Base-by-base conservation (phyloP, 2,888 invertebrate species). In the Parascotia fuliginaria region DNA sequence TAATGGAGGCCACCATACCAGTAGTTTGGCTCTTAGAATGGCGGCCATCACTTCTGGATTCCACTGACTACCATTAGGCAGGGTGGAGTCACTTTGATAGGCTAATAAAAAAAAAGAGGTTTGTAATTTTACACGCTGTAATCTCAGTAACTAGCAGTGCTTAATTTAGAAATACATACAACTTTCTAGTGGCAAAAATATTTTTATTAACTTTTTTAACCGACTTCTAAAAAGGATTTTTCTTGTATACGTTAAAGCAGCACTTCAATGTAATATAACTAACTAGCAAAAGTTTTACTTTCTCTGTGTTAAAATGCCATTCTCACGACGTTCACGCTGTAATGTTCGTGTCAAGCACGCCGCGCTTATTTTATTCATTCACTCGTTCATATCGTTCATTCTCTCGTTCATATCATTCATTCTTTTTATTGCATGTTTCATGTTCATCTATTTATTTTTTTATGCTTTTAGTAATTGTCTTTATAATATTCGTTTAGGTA, bases 301-400 rank as follows among this genome's bases (percentile, higher is more conserved):
- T 88, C 87, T 88, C 87, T 87, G 85, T 77, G 64, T 59, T 76
- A 56, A 64, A 81, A 83, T 81, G 82, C 77, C 81, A 82, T 81
- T 83, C 79, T 78, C 77, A 60, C 39, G 33, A 24, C 13, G 50
- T 79, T 78, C 77, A 62, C 50, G 41, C 44, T 43, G 42, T 37
- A 65, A 71, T 68, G 73, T 75, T 73, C 65, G 70, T 65, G 58
- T 57, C 47, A 39, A 42, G 39, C 29, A 54, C 64, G 69, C 65
- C 64, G 60, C 63, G 75, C 73, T 65, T 68, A 51, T 32, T 12
- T 47, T 28, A 7, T 12, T 24, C 32, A 12, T 24, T 40, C 46
- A 46, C 60, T 55, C 59, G 60, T 62, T 58, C 62, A 67, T 68
- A 12, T 70, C 48, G 63, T 63, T 68, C 67, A 66, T 70, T 70